Base-by-base conservation (phyloP, 1,140 invertebrate genomes). In the Dreissena polymorpha region DNA sequence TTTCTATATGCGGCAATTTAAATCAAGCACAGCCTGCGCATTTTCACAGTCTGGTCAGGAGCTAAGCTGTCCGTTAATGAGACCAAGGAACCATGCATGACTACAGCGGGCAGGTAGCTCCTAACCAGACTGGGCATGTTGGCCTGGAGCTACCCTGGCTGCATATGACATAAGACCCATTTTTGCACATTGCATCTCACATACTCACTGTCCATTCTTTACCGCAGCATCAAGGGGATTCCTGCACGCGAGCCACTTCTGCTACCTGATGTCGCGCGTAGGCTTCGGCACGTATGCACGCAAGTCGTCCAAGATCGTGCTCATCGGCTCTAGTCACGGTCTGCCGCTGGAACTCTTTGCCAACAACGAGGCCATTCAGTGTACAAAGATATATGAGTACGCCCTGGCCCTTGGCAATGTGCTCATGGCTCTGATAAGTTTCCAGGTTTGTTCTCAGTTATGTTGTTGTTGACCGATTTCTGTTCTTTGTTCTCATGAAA, bases 351-450 rank as follows among this genome's bases (percentile, higher is more conserved):
- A 90, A 49, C 94, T 95, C 85, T 97, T 98, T 93, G 95, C 96
- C 14, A 95, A 94, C 51, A 96, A 96, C 89, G 95, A 97, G 91
- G 97, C 97, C 7, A 96, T 99, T 70, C 97, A 98, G 93, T 96
- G 97, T 90, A 99, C 97, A 0, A 97, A 99, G 93, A 96, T 98
- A 72, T 99, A 98, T 91, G 98, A 99, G 92, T 99, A 97, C 92
- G 97, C 97, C 0, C 95, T 96, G 67, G 95, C 96, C 84, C 94
- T 99, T 50, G 92, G 95, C 84, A 96, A 96, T 88, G 94, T 95
- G n/a, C 93, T 95, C 57, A 97, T 96, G 89, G 94, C 94, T 78
- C 94, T 97, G 51, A 93, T 95, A 13, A 95, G 96, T 87, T 94
- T 97, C 87, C 95, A 95, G 93, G 95, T 96, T 85, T 55, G 69